Evolutionary conservation across 1,140 invertebrate species (phyloP).

Genomic region (Atta colombica): DNA sequence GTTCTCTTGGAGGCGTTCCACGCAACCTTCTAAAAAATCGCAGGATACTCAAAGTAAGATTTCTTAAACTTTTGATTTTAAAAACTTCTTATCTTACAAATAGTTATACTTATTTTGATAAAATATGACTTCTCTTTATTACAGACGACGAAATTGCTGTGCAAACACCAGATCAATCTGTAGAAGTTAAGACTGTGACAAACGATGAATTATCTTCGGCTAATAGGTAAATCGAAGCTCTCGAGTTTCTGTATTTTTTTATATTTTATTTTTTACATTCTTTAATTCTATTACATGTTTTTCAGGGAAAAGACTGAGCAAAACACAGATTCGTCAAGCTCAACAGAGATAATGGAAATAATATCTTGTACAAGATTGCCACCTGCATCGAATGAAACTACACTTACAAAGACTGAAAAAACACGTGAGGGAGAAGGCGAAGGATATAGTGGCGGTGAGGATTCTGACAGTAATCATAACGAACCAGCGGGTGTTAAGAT

Average conservation of each 20-base stretch:
- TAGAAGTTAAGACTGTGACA: conserved; percentile 51
- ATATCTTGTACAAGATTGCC: conserved; percentile 72
- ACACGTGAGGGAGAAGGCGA: conserved; percentile 79
- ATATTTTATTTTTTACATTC: conserved; percentile 5
- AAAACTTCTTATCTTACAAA: conserved; percentile 17
- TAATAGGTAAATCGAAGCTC: conserved; percentile 28
- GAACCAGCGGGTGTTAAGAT: conserved; percentile 82
- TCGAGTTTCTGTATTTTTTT: background rate
- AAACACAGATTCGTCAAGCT: conserved; percentile 2
- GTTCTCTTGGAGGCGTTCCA: conserved; percentile 88
- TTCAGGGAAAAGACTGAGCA: conserved; percentile 67
- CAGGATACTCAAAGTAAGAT: conserved; percentile 73
- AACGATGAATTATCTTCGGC: conserved; percentile 53
- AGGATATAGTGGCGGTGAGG: conserved; percentile 85
- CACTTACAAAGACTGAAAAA: conserved; percentile 70
- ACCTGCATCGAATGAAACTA: conserved; percentile 74
- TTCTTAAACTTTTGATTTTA: background rate
- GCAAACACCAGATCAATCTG: conserved; percentile 62
- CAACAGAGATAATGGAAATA: conserved; percentile 24
- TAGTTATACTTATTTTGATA: background rate
- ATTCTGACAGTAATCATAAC: conserved; percentile 85
- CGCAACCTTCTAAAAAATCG: conserved; percentile 82
- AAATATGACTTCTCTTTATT: conserved; percentile 2
- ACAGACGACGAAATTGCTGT: conserved; percentile 63
- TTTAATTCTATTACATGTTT: conserved; percentile 34